These are phyloP conservation scores for Clarias pachynema DNA, from an alignment of 2,797 vertebrate genomes.

Conservation along the genomic window DNA sequence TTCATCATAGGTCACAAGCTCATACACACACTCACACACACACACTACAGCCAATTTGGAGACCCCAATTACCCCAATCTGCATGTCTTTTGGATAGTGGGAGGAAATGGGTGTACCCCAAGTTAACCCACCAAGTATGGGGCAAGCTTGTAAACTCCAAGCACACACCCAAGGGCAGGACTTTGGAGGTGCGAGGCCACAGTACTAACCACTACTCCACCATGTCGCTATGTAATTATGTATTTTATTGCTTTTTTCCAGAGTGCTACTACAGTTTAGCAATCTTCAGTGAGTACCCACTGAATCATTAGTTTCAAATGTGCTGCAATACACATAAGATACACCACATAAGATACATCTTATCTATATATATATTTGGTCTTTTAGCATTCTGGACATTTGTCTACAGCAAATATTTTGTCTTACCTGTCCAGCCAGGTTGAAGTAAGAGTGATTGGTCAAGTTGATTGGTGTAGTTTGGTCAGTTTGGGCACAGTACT, in stretches of 20 bases:
- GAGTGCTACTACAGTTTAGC: background rate
- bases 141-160: too few relatives aligned
- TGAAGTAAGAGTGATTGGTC: slow-evolving; percentile 95
- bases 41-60: too few relatives aligned
- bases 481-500: slow-evolving; percentile 81
- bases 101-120: too few relatives aligned
- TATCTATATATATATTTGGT: background rate
- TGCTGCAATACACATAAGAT: background rate
- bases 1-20: too few relatives aligned
- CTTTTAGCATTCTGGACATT: background rate
- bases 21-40: too few relatives aligned
- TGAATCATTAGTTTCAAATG: background rate
- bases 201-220: background rate
- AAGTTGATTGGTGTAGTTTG: slow-evolving; percentile 88
- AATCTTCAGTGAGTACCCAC: background rate
- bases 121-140: too few relatives aligned
- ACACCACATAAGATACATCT: too few relatives aligned
- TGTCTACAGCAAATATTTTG: background rate
- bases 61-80: too few relatives aligned
- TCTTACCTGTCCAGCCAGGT: slow-evolving; percentile 89
- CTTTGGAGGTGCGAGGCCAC: too few relatives aligned
- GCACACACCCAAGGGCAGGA: too few relatives aligned
- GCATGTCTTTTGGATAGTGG: too few relatives aligned
- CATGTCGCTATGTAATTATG: background rate
- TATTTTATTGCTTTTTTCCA: background rate